These are phyloP conservation scores for Calosoma granatense DNA, from an alignment of 1,140 invertebrate species.

Conservation along the genomic window DNA sequence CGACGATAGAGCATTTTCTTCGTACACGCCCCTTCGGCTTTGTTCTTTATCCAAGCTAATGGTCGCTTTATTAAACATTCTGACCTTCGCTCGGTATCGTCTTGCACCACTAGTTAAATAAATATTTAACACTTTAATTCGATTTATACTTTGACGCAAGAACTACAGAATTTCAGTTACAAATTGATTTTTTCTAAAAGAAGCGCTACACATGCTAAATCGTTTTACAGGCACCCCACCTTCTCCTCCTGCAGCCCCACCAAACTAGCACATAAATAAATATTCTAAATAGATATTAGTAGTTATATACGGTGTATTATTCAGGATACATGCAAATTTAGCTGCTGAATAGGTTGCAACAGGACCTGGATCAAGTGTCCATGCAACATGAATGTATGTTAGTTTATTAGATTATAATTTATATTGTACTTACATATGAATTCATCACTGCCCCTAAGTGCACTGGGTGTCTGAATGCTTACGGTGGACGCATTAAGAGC, in stretches of 20 bases:
- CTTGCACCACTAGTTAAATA: background rate
- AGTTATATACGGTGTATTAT: no score
- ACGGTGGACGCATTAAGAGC: background rate
- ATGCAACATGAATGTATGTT: no score
- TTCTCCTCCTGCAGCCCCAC: no score
- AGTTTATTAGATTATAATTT: no score
- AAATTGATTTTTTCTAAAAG: no score
- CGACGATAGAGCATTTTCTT: slow-evolving; percentile 57
- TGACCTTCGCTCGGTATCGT: background rate
- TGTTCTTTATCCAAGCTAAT: slow-evolving; percentile 28
- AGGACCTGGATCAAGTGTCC: no score
- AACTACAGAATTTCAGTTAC: background rate
- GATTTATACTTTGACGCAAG: background rate
- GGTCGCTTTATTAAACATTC: background rate
- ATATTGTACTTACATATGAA: slow-evolving; percentile 8
- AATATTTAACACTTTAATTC: background rate
- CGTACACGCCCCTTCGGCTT: slow-evolving; percentile 37
- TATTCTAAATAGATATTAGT: no score
- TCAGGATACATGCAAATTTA: no score
- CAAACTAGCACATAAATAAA: no score
- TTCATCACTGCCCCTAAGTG: background rate
- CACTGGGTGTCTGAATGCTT: background rate
- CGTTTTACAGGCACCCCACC: no score
- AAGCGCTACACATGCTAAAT: no score
- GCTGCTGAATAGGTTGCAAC: no score